Percentiles rank a stretch among this genome's conserved stretches.
Evolutionary conservation across 2,888 invertebrate genomes (phyloP).

Genomic region (Drosophila anceps): DNA sequence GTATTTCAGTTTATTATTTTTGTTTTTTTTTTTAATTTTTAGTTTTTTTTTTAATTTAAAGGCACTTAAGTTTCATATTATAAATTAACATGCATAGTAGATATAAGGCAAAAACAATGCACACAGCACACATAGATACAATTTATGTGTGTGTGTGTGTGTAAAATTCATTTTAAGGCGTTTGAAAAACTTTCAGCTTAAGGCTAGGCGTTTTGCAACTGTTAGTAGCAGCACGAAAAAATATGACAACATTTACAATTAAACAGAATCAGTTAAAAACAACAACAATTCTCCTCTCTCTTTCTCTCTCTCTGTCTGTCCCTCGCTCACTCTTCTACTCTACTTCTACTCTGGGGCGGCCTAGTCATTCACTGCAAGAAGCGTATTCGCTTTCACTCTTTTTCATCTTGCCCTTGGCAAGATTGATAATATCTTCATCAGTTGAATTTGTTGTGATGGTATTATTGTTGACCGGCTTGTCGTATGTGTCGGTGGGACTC

Average conservation of each 20-base stretch:
- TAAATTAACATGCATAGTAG: slow-evolving; percentile 69
- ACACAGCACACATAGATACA: slow-evolving; percentile 29
- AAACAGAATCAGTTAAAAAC: slow-evolving; percentile 64
- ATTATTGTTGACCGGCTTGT: slow-evolving; percentile 64
- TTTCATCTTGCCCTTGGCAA: slow-evolving; percentile 61
- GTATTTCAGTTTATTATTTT: slow-evolving; percentile 40
- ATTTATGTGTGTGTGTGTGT: slow-evolving; percentile 9
- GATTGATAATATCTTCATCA: slow-evolving; percentile 44
- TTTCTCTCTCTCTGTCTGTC: neutral
- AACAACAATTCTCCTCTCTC: slow-evolving; percentile 45
- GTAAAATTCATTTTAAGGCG: slow-evolving; percentile 28
- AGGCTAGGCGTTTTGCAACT: slow-evolving; percentile 36
- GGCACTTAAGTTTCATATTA: slow-evolving; percentile 72
- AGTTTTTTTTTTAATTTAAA: slow-evolving; percentile 52
- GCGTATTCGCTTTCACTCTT: slow-evolving; percentile 84
- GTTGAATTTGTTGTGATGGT: slow-evolving; percentile 58
- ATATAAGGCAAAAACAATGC: slow-evolving; percentile 43
- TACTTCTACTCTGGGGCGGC: slow-evolving; percentile 30
- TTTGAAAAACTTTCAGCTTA: slow-evolving; percentile 40
- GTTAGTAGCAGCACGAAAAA: slow-evolving; percentile 47
- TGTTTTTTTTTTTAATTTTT: slow-evolving; percentile 41
- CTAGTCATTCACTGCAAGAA: slow-evolving; percentile 82
- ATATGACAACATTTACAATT: slow-evolving; percentile 68
- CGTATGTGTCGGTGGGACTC: slow-evolving; percentile 55
- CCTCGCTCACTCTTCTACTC: slow-evolving; percentile 29